These are phyloP conservation scores for Choloepus hoffmanni DNA, from an alignment of 2,113 vertebrate species.

Conservation along the genomic window DNA sequence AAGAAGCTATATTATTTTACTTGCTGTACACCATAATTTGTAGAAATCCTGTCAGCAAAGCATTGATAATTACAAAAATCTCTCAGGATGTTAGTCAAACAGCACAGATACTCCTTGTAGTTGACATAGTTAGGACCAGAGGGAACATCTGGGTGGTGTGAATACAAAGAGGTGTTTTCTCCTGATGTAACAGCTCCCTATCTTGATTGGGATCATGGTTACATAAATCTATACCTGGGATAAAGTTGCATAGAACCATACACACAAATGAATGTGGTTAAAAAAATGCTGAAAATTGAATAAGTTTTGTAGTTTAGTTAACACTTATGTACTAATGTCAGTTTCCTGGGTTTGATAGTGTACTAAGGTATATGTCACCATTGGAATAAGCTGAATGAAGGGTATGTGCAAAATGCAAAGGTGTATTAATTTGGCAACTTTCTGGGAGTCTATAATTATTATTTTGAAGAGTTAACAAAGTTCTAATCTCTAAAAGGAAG, in stretches of 20 bases:
- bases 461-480: constrained; percentile 36
- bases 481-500: neutral
- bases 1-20: constrained; percentile 28
- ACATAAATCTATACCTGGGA: neutral
- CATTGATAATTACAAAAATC: constrained; percentile 20
- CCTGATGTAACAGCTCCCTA: neutral
- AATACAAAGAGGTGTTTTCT: neutral
- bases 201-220: neutral
- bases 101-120: neutral
- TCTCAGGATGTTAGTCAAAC: neutral
- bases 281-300: constrained; percentile 4
- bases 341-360: constrained; percentile 16
- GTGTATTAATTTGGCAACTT: neutral
- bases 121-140: neutral
- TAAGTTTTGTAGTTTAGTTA: constrained; percentile 29
- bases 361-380: neutral
- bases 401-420: neutral
- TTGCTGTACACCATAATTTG: neutral
- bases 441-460: constrained; percentile 40
- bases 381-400: neutral
- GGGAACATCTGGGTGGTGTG: neutral
- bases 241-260: neutral
- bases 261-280: neutral
- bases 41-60: constrained; percentile 37
- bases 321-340: neutral